These are phyloP conservation scores for Papio anubis DNA, from an alignment of 2,113 vertebrate species.

Conservation along the genomic window DNA sequence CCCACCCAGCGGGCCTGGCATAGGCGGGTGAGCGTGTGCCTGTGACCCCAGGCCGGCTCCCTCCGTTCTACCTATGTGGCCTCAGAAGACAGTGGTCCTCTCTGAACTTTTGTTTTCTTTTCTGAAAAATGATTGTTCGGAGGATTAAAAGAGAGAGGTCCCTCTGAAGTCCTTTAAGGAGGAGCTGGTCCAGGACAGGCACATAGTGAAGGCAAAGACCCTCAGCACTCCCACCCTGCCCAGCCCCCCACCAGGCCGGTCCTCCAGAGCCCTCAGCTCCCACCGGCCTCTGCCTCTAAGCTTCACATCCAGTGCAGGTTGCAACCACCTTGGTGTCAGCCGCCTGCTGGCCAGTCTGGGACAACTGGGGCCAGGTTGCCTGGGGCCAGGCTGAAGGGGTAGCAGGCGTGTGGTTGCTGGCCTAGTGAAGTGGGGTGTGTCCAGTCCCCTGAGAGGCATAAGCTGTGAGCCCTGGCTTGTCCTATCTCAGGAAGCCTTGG, in stretches of 20 bases:
- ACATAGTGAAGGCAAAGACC: neutral
- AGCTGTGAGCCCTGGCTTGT: neutral
- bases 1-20: neutral
- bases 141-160: neutral
- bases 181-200: neutral
- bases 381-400: neutral
- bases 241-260: fast-evolving
- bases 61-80: neutral
- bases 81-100: neutral
- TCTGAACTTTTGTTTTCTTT: neutral
- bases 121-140: neutral
- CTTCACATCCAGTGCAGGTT: fast-evolving
- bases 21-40: neutral
- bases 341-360: neutral
- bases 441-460: neutral
- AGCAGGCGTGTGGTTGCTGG: neutral
- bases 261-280: neutral
- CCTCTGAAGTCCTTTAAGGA: neutral
- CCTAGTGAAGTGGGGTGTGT: neutral
- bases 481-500: fast-evolving
- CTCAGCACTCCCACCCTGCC: neutral
- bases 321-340: too few species aligned
- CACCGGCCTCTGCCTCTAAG: neutral
- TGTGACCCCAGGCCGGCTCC: neutral
- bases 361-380: neutral